Evolutionary conservation across 2,888 invertebrate species (phyloP).

Genomic region (Strigamia crassipes): DNA sequence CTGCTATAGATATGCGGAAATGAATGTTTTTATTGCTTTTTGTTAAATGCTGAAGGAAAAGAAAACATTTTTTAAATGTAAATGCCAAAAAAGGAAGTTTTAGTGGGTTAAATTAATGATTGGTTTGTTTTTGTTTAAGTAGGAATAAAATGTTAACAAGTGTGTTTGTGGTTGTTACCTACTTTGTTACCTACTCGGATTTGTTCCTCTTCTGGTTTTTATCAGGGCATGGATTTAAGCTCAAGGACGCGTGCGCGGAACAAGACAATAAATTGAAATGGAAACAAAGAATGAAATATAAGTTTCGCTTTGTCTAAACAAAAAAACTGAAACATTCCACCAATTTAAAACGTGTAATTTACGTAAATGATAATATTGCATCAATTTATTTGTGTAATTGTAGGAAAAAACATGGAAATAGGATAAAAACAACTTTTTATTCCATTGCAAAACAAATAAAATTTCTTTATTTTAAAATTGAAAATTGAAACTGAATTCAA

Average conservation of each 20-base stretch:
- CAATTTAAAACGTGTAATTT: no score
- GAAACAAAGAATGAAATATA: no score
- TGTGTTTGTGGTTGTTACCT: neutral
- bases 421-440: no score
- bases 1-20: neutral
- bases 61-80: neutral
- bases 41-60: neutral
- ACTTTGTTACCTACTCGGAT: neutral
- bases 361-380: no score
- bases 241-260: neutral
- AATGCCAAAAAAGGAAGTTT: neutral
- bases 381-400: no score
- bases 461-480: no score
- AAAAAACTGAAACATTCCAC: no score
- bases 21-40: neutral
- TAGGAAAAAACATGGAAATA: no score
- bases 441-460: no score
- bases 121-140: neutral
- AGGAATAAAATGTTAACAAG: neutral
- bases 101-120: neutral
- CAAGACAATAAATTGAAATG: neutral
- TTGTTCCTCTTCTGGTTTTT: neutral
- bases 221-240: neutral
- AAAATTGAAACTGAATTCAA: no score
- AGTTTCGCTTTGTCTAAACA: no score